Percentiles rank a stretch among this genome's conserved stretches.
Evolutionary conservation across 2,797 vertebrate genomes (phyloP).

Genomic region (Eidolon dupreanum): DNA sequence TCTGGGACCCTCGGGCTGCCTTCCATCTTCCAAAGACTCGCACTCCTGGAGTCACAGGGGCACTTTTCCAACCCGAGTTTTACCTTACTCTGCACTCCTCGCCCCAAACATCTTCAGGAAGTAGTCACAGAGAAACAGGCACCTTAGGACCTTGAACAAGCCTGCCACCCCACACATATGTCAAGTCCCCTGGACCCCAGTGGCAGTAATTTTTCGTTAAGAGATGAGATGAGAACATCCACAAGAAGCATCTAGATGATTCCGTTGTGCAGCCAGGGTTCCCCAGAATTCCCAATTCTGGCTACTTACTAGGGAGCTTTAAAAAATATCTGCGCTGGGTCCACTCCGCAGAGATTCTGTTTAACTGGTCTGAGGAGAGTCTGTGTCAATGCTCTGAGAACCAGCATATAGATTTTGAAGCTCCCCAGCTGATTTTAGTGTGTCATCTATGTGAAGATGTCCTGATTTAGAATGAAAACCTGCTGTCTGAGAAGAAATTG

Average conservation of each 20-base stretch:
- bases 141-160: background rate
- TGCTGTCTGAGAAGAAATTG: background rate
- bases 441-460: background rate
- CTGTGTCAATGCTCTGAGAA: background rate
- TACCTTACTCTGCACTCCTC: background rate
- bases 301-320: background rate
- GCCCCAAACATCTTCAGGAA: background rate
- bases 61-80: background rate
- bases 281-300: background rate
- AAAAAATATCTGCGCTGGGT: background rate
- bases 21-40: background rate
- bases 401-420: background rate
- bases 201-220: background rate
- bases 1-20: background rate
- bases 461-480: background rate
- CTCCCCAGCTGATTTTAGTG: background rate
- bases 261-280: accelerated
- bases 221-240: background rate
- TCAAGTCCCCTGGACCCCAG: background rate
- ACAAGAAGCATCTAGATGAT: accelerated
- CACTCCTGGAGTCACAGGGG: accelerated
- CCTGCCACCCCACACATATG: accelerated
- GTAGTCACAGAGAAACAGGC: background rate
- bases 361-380: background rate
- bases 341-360: background rate